A percentile compares a stretch with the other conserved stretches of the same genome.
Evolutionary conservation across 2,888 invertebrate species (phyloP).

Genomic region (Sarcophaga subvicina): DNA sequence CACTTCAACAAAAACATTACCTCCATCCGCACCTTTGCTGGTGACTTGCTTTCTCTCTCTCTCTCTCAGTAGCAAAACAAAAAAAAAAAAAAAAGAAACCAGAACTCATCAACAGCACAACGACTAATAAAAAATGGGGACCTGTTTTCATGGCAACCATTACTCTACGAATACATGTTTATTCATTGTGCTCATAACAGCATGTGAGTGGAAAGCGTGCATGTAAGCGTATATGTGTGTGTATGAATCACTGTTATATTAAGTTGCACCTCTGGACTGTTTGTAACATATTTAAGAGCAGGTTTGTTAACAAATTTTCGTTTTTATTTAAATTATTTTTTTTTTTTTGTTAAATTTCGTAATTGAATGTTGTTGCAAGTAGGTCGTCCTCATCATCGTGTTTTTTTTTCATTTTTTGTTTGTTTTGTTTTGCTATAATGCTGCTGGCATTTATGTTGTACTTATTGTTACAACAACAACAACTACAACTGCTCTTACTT

Average conservation of each 20-base stretch:
- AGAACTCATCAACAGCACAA: too few relatives aligned
- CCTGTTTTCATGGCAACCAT: not conserved
- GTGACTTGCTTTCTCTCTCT: too few relatives aligned
- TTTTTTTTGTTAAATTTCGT: slow-evolving; percentile 44
- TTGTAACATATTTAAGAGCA: slow-evolving; percentile 26
- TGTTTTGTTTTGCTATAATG: slow-evolving; percentile 6
- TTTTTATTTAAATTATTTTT: slow-evolving; percentile 15
- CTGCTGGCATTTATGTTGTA: slow-evolving; percentile 22
- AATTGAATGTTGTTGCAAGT: slow-evolving; percentile 65
- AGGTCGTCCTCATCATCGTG: slow-evolving; percentile 48
- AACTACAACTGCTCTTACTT: slow-evolving; percentile 7
- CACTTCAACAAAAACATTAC: too few relatives aligned
- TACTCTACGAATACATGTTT: not conserved
- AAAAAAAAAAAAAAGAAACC: not conserved
- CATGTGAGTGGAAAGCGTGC: not conserved
- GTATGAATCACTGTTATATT: slow-evolving; percentile 49
- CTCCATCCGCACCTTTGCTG: too few relatives aligned
- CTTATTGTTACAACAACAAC: not conserved
- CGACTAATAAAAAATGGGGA: not conserved
- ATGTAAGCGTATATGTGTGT: not conserved
- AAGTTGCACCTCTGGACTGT: slow-evolving; percentile 53
- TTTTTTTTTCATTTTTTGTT: slow-evolving; percentile 27
- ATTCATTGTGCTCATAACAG: not conserved
- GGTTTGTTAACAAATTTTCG: not conserved
- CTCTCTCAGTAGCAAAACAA: not conserved